A percentile compares a stretch with the other conserved stretches of the same genome.
phyloP scores from a whole-genome alignment of 2,113 vertebrate species.

The Perca flavescens region DNA sequence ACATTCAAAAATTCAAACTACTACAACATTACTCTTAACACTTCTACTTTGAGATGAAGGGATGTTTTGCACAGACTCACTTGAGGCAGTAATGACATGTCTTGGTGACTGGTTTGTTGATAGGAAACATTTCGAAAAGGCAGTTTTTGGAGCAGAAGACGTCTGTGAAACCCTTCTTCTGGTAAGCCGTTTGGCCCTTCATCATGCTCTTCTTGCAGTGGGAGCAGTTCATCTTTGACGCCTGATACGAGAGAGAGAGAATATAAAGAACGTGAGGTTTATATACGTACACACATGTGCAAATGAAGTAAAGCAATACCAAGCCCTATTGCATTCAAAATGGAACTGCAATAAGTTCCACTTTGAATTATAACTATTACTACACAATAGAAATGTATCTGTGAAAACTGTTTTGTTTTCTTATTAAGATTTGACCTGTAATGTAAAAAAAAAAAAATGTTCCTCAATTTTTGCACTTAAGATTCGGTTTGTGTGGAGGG shows the following conservation, averaged over 20 bases:
- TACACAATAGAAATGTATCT: not conserved
- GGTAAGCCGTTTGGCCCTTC: conserved; percentile 95
- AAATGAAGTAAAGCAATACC: not conserved
- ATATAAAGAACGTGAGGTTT: not conserved
- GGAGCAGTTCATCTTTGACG: conserved; percentile 89
- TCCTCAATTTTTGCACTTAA: not conserved
- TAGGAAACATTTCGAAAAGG: conserved; percentile 79
- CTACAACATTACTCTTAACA: too few relatives aligned
- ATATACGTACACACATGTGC: not conserved
- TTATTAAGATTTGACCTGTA: not conserved
- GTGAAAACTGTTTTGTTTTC: not conserved
- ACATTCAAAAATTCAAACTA: not conserved
- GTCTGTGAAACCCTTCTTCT: conserved; percentile 93
- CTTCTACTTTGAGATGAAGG: not conserved
- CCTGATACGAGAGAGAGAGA: conserved; percentile 40
- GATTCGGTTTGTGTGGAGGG: too few relatives aligned
- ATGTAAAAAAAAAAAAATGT: not conserved
- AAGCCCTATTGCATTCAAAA: not conserved
- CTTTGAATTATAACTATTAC: too few relatives aligned
- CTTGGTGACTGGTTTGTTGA: conserved; percentile 84
- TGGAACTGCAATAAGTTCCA: not conserved
- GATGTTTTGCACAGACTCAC: conserved; percentile 77
- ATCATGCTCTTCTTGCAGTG: conserved; percentile 91
- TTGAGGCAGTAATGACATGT: conserved; percentile 91
- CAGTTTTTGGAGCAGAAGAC: conserved; percentile 92